phyloP scores from a whole-genome alignment of 2,888 invertebrate genomes.

The Copidosoma aretas region DNA sequence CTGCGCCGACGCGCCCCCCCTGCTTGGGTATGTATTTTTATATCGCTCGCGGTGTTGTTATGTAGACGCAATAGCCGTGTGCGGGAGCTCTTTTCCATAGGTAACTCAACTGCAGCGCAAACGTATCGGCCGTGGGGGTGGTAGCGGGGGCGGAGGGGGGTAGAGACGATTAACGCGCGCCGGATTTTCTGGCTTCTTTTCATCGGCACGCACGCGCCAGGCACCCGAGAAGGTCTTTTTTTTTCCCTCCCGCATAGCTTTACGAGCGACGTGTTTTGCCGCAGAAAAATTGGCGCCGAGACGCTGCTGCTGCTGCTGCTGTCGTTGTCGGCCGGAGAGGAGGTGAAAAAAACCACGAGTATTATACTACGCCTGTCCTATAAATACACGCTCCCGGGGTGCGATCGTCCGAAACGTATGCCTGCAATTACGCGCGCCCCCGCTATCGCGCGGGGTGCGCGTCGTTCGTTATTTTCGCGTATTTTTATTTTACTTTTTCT shows the following conservation, averaged over 20 bases:
- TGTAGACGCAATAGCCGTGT: background rate
- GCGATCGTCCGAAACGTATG: constrained; percentile 13
- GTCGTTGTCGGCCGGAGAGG: background rate
- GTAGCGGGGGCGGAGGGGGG: background rate
- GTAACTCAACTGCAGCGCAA: background rate
- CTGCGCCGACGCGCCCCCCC: constrained; percentile 2
- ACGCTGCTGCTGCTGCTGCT: background rate
- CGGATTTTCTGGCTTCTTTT: constrained; percentile 38
- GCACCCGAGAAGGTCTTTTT: background rate
- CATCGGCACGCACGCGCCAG: constrained; percentile 26
- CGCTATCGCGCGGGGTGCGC: background rate
- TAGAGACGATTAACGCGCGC: constrained; percentile 32
- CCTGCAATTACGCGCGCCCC: constrained; percentile 16
- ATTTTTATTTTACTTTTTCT: background rate
- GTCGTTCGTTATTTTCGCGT: background rate
- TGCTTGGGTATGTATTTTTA: constrained; percentile 57
- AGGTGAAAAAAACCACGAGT: background rate
- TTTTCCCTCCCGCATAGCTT: constrained; percentile 8
- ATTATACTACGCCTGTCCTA: background rate
- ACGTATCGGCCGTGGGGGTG: background rate
- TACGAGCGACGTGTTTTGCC: constrained; percentile 27
- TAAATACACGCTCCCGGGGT: background rate
- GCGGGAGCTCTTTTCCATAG: background rate
- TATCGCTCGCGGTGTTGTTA: constrained; percentile 45
- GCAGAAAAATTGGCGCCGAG: constrained; percentile 28